Evolutionary conservation across 2,888 invertebrate genomes (phyloP), one percentile per base, ranked within the genome.

Genomic region (Nyleta sp.): DNA sequence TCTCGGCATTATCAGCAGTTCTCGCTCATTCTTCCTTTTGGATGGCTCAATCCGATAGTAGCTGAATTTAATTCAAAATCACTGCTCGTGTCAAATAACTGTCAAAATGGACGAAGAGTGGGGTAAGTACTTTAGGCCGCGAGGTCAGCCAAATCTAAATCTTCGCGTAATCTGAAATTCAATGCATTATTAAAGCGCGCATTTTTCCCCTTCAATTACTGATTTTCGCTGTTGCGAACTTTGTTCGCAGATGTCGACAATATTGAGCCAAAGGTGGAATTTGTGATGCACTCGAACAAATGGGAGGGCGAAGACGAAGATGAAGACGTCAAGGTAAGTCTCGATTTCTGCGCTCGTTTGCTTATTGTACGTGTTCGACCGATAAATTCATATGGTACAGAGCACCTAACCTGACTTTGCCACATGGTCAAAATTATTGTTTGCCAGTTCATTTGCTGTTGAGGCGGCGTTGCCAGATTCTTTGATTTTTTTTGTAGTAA

Each of bases 261-360:
- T 90, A 94, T 95, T 90, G 94, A 95, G 87, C 93, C 94, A 79
- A 93, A 94, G 91, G 91, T 93, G 83, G 92, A 93, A 86, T 92
- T 93, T 91, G 92, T 92, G 89, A 92, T 93, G 91, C 91, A 92
- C 83, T 87, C 92, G 74, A 95, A 95, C 92, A 96, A 94, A 93
- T 96, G 96, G 96, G 96, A 95, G 91, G 96, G 96, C 86, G 96
- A 96, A 89, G 96, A 96, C 91, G 96, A 96, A 88, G 96, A 96
- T 71, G 96, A 96, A 62, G 94, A 94, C 84, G 95, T 96, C 85
- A 96, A 96, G 94, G 96, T 96, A 91, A 71, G 71, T 28, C 22
- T 11, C 10, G n/a, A 15, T 73, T 65, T 28, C 6, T 5, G n/a
- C n/a, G n/a, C n/a, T n/a, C n/a, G n/a, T n/a, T n/a, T n/a, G n/a